Evolutionary conservation across 2,797 vertebrate species (phyloP), one percentile per base, ranked within the genome.

Genomic region (Prionace glauca): DNA sequence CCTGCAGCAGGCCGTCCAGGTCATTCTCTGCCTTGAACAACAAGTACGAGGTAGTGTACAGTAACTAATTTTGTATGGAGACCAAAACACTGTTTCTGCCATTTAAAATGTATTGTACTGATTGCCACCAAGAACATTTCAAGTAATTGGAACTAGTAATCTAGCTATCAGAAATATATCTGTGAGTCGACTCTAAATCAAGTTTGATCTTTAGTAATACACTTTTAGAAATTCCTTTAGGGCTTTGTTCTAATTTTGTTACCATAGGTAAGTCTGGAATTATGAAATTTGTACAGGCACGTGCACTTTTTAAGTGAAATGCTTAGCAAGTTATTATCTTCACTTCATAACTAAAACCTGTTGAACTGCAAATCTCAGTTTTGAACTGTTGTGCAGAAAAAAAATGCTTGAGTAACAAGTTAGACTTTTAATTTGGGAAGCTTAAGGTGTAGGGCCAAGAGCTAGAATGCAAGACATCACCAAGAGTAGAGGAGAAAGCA

Each of bases 41-140:
- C 99, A 99, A 99, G 99, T 99, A 98, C 99, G 99, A 99, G 99
- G 99, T 99, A 99, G 98, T 99, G 98, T 97, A 97, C 95, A 77
- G 94, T 20, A 95, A 84, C 72, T 79, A 95, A 65, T 67, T 56
- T 71, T 94, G 91, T 94, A 71, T 67, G 10, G 20, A 71, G 65
- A 72, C 69, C 71, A 95, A 94, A 56, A 74, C 69, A 72, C 93
- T 95, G 45, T 32, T 95, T 41, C 93, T 74, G 41, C 93, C 45
- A n/a, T 74, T 72, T 74, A n/a, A 32, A 56, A 56, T 67, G 41
- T 36, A 10, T 41, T 69, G 65, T 92, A 24, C 18, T 22, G n/a
- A 69, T 92, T 36, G 24, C n/a, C 36, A 41, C 18, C 36, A 41
- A 84, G 36, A 45, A 84, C 56, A 41, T 95, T 62, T 95, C 22